Base-by-base conservation (phyloP, 2,888 invertebrate species). In the Pristionchus arcanus region DNA sequence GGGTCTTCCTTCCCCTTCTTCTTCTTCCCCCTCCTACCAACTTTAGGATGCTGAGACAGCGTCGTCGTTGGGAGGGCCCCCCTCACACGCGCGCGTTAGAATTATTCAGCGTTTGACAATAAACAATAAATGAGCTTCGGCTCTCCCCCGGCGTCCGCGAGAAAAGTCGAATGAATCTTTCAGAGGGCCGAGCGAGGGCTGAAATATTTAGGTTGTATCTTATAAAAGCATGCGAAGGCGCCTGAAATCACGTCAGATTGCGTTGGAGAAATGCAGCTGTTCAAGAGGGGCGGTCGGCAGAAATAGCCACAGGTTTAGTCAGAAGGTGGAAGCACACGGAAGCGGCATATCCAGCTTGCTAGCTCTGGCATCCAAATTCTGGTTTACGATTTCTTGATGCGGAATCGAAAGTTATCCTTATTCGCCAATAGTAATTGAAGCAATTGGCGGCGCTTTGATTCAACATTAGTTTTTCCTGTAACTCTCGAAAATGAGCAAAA, bases 121-220 rank as follows among this genome's bases (percentile, higher is more conserved):
- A 87, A 87, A 87, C 87, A 87, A 87, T 87, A 87, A 53, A 87
- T 87, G 87, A 87, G 42, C 42, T 49, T 49, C 42, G 42, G 87
- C 42, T 63, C 86, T 34, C 66, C 42, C 28, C 42, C 13, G 42
- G 25, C 63, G 25, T 34, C 53, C 49, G 37, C 21, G 1, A 16
- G 16, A 15, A 55, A 55, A 53, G 84, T 84, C 84, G 84, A 55
- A 53, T 84, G 84, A 84, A 84, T 84, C 84, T 55, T 84, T 84
- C 84, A 84, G 63, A 59, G 85, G 37, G 49, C n/a, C 21, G 81
- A 25, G 81, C 2, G 25, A n/a, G 25, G 49, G 1, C n/a, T 42
- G 49, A 49, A 81, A 53, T 42, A 53, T 42, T 81, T 42, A 49
- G 81, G 81, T n/a, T 81, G 71, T 71, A 71, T 34, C n/a, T 31